Conservation (phyloP, 1,140 invertebrate genomes). For the Megalopta genalis region DNA sequence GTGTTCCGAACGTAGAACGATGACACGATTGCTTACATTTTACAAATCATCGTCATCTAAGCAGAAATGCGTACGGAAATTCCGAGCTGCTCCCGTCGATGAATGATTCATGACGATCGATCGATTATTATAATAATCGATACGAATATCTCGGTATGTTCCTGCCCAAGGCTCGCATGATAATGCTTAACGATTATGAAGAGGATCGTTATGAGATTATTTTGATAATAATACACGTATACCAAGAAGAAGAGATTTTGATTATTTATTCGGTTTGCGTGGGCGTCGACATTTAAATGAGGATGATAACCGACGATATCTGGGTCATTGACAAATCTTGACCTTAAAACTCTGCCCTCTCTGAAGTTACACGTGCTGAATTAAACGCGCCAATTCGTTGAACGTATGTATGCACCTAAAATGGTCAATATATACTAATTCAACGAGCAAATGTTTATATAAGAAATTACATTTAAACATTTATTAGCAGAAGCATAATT, state of each 20-base stretch:
- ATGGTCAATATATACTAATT: too few relatives aligned
- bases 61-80: slow-evolving; percentile 4
- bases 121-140: not conserved
- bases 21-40: not conserved
- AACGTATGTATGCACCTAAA: too few relatives aligned
- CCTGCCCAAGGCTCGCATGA: too few relatives aligned
- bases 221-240: too few relatives aligned
- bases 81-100: not conserved
- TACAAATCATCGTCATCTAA: not conserved
- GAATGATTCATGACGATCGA: not conserved
- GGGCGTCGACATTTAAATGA: not conserved
- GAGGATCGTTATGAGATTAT: too few relatives aligned
- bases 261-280: slow-evolving; percentile 7
- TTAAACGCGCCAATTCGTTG: too few relatives aligned
- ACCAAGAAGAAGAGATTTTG: not conserved
- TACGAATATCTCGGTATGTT: not conserved
- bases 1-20: too few relatives aligned
- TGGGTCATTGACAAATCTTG: not conserved
- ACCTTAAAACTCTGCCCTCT: not conserved
- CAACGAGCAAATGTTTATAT: too few relatives aligned
- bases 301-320: not conserved
- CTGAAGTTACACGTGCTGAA: too few relatives aligned
- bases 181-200: too few relatives aligned
- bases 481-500: too few relatives aligned
- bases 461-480: too few relatives aligned